A percentile compares a stretch with the other conserved stretches of the same genome.
These are phyloP conservation scores for Holcopasites calliopsidis DNA, from an alignment of 1,140 invertebrate genomes.

Conservation along the genomic window DNA sequence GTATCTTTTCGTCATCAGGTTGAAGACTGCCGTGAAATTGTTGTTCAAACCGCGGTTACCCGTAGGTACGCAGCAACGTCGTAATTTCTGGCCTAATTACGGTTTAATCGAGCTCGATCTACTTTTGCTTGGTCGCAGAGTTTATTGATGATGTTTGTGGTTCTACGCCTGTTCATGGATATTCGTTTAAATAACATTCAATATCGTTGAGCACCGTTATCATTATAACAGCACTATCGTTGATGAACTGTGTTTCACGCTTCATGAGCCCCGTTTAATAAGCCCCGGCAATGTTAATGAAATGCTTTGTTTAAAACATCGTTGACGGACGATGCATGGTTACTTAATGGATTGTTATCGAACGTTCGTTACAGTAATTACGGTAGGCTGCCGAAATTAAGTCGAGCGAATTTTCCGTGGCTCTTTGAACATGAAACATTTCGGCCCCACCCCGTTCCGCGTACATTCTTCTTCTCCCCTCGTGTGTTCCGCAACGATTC, in stretches of 20 bases:
- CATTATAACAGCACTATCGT: neutral
- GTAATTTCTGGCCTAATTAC: neutral
- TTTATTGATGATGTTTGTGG: too few relatives aligned
- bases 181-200: too few relatives aligned
- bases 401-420: neutral
- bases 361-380: constrained; percentile 28
- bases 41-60: neutral
- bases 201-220: too few relatives aligned
- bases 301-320: constrained; percentile 1
- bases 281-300: neutral
- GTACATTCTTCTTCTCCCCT: neutral
- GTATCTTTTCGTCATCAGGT: constrained; percentile 11
- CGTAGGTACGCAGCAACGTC: too few relatives aligned
- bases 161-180: too few relatives aligned
- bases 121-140: too few relatives aligned
- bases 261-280: neutral
- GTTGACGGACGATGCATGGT: neutral
- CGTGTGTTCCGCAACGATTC: too few relatives aligned
- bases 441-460: neutral
- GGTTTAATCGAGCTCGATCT: neutral
- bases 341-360: constrained; percentile 20
- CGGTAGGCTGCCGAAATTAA: neutral
- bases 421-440: neutral
- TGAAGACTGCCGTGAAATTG: constrained; percentile 3
- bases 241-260: neutral